Conservation (phyloP, 2,113 vertebrate genomes). For the Podarcis raffonei region DNA sequence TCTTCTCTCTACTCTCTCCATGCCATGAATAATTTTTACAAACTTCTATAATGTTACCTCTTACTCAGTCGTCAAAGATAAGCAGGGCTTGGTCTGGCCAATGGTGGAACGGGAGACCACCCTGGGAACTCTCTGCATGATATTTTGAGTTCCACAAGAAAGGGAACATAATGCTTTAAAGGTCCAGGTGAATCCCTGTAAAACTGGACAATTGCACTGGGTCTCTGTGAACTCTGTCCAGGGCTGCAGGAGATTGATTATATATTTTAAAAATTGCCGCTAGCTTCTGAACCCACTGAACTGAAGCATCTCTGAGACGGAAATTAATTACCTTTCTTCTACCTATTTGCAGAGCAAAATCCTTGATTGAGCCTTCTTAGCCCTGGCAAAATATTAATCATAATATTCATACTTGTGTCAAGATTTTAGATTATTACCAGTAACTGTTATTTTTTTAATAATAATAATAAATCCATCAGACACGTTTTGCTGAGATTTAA, state of each 20-base stretch:
- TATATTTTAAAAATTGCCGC: constrained; percentile 1
- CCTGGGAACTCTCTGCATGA: not conserved
- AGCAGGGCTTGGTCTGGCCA: not conserved
- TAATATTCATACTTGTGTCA: constrained; percentile 30
- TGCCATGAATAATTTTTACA: too few species aligned
- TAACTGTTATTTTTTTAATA: constrained; percentile 25
- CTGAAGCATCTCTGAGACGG: constrained; percentile 8
- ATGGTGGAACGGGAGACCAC: not conserved
- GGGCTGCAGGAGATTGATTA: not conserved
- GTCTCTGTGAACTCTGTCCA: not conserved
- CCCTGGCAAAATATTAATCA: constrained; percentile 37
- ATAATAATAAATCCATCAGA: not conserved
- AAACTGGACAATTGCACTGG: not conserved
- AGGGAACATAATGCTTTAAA: not conserved
- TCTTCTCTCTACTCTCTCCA: too few species aligned
- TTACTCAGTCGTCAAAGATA: not conserved
- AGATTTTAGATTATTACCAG: constrained; percentile 23
- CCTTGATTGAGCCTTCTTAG: constrained; percentile 29
- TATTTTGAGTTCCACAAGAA: not conserved
- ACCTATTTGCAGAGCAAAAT: constrained; percentile 31
- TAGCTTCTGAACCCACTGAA: not conserved
- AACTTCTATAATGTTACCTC: too few species aligned
- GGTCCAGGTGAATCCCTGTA: not conserved
- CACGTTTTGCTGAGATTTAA: constrained; percentile 5
- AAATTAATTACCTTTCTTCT: constrained; percentile 35